Evolutionary conservation across 2,888 invertebrate genomes (phyloP), one percentile per base, ranked within the genome.

Genomic region (Linyphia triangularis): DNA sequence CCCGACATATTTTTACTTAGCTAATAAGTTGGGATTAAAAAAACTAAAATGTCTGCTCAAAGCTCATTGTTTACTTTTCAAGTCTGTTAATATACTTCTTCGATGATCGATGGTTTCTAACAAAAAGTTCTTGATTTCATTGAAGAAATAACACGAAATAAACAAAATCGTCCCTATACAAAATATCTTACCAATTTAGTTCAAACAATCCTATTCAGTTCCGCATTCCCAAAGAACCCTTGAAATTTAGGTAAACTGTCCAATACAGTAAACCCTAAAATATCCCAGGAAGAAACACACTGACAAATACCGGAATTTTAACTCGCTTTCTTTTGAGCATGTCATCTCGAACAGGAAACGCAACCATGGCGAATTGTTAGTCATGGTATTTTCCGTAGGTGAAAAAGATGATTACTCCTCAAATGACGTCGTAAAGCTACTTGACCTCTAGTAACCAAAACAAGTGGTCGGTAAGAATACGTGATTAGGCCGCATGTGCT

Each of bases 341-440:
- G 51, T n/a, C 13, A 51, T 51, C 51, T 22, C n/a, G 1, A 63
- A 63, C 63, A 63, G 63, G 63, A 63, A 28, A 16, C 30, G 28
- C 16, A 28, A 6, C 10, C 28, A 63, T 63, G 63, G 30, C 63
- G 30, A 63, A 13, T 16, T 10, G 28, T 26, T 26, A 63, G 63
- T 26, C 26, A 63, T 16, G 16, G 28, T 13, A 28, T 28, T 26
- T 26, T 28, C 63, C 63, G 4, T 28, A 63, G 63, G 63, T 63
- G 63, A 26, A 26, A 63, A 28, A 26, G 63, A 63, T 63, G 10
- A 63, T 28, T 51, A 51, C n/a, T 16, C 51, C 51, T 13, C 10
- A 30, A 63, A 63, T 63, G 63, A 63, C 63, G 63, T 63, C 26
- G 22, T 59, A 16, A 19, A 9, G 59, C 59, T 28, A 63, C 63